Conservation (phyloP, 2,113 vertebrate genomes). For the Shinisaurus crocodilurus region DNA sequence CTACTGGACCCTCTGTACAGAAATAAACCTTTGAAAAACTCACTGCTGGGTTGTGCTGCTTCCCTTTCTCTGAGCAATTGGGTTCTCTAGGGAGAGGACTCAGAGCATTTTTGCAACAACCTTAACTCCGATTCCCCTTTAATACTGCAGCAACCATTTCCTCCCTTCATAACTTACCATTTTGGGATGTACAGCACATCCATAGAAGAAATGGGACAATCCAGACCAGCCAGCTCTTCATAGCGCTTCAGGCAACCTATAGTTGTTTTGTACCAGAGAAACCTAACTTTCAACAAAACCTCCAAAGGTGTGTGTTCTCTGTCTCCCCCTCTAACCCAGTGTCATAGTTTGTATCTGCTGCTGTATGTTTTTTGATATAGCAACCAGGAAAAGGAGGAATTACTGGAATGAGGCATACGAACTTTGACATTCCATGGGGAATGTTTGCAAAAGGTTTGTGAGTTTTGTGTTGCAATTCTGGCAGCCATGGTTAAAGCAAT, state of each 20-base stretch:
- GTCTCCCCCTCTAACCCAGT: background rate
- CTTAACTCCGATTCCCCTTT: too few species aligned
- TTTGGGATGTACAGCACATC: background rate
- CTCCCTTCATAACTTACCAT: background rate
- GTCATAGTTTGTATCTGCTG: too few species aligned
- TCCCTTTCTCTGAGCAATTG: too few species aligned
- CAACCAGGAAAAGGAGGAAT: background rate
- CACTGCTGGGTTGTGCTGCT: too few species aligned
- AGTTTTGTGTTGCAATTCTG: background rate
- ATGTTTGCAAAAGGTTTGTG: background rate
- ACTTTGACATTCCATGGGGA: background rate
- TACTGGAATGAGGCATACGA: background rate
- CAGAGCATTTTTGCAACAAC: too few species aligned
- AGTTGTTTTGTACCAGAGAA: background rate
- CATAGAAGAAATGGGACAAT: background rate
- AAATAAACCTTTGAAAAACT: too few species aligned
- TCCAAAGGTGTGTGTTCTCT: background rate
- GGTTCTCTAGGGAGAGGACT: too few species aligned
- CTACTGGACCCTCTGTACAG: too few species aligned
- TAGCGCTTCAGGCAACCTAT: background rate
- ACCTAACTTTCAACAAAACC: background rate
- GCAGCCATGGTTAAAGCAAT: background rate
- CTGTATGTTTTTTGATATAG: background rate
- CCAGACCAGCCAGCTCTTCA: background rate
- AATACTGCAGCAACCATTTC: background rate